Evolutionary conservation across 2,113 vertebrate genomes (phyloP).

Genomic region (Pimephales promelas): DNA sequence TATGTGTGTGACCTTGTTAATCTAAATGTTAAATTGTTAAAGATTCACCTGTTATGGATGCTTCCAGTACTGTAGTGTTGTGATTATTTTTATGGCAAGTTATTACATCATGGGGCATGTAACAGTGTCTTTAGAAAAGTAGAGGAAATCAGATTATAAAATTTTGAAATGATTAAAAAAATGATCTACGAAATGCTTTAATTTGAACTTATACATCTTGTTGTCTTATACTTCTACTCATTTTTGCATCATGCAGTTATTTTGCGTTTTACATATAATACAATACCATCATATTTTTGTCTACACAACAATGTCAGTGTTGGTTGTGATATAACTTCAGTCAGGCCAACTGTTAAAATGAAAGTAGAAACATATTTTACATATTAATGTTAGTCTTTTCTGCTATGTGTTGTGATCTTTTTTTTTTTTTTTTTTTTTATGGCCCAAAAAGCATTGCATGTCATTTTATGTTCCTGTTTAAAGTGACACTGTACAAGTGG

Average conservation of each 20-base stretch:
- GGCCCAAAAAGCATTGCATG: constrained; percentile 64
- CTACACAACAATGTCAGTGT: constrained; percentile 63
- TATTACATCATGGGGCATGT: constrained; percentile 64
- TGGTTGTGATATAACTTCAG: constrained; percentile 63
- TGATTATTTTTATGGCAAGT: constrained; percentile 52
- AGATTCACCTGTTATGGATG: not conserved
- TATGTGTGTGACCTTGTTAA: not conserved
- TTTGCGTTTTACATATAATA: constrained; percentile 79
- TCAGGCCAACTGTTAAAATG: constrained; percentile 61
- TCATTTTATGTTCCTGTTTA: constrained; percentile 68
- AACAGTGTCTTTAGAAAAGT: constrained; percentile 72
- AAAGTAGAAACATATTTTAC: constrained; percentile 67
- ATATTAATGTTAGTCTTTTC: constrained; percentile 55
- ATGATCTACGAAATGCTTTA: constrained; percentile 45
- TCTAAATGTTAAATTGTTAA: no score
- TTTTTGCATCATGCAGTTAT: constrained; percentile 79
- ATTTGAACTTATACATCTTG: constrained; percentile 64
- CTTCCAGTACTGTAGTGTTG: not conserved
- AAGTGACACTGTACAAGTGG: constrained; percentile 81
- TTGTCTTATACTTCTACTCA: constrained; percentile 74
- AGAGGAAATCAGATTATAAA: constrained; percentile 71
- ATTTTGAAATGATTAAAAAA: constrained; percentile 33
- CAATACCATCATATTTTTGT: constrained; percentile 70
- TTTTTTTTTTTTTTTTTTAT: constrained; percentile 45
- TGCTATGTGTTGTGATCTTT: constrained; percentile 51